A percentile compares a stretch with the other conserved stretches of the same genome.
phyloP scores from a whole-genome alignment of 2,113 vertebrate species.

The Azemiops feae region DNA sequence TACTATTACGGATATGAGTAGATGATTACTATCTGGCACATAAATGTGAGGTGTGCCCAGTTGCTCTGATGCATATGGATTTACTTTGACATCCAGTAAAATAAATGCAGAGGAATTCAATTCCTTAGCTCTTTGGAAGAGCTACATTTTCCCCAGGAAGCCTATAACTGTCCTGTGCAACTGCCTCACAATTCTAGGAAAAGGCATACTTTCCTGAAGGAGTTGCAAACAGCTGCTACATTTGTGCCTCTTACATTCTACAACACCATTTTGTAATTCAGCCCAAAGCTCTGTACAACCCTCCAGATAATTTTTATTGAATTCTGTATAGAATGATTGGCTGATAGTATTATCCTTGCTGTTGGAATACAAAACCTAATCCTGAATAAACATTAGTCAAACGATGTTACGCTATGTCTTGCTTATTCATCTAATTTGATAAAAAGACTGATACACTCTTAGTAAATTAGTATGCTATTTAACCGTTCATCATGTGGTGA shows the following conservation, averaged over 20 bases:
- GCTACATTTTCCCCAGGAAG: neutral
- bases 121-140: neutral
- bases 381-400: slow-evolving; percentile 2
- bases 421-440: neutral
- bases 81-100: neutral
- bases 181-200: neutral
- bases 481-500: slow-evolving; percentile 36
- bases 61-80: neutral
- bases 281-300: neutral
- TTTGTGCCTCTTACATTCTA: neutral
- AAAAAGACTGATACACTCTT: neutral
- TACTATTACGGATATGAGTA: neutral
- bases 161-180: neutral
- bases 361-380: neutral
- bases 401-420: fast-evolving
- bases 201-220: neutral
- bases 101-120: neutral
- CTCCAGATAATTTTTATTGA: neutral
- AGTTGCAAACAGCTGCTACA: neutral
- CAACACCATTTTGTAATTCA: neutral
- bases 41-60: neutral
- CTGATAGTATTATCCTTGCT: neutral
- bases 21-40: neutral
- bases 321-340: neutral
- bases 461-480: neutral